Evolutionary conservation across 1,140 invertebrate genomes (phyloP), one percentile per base, ranked within the genome.

Genomic region (Neelides sp.): DNA sequence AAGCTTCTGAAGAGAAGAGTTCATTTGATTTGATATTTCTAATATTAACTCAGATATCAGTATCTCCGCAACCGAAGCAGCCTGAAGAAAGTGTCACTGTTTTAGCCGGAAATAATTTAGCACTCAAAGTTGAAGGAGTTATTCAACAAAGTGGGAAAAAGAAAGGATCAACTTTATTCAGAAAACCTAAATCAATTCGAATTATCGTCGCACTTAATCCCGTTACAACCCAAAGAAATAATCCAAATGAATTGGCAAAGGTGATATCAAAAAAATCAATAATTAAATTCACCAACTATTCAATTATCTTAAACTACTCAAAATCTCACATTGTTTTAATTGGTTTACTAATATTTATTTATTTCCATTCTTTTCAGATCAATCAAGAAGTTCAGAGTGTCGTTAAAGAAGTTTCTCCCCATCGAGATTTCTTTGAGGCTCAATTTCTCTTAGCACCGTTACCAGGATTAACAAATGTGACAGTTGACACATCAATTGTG

Each of bases 111-210:
- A 82, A 80, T 43, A 79, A 85, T 50, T 69, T 91, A 17, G 82
- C 84, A 1, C 71, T 91, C 1, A 88, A 87, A 69, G 82, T 91
- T 1, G 87, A 91, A 67, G 87, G 87, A 7, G 83, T 91, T 10
- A 75, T 90, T 43, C 77, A 84, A 62, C 82, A 87, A 35, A 54
- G 27, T 32, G 43, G 53, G 4, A 26, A 35, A 13, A 27, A 50
- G 35, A 22, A 36, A 15, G 42, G 23, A 4, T 32, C 40, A 19
- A 3, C 39, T 10, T 35, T 63, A 46, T 59, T 58, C 52, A 27
- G 62, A 40, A 45, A 50, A 55, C 47, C 63, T 36, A 61, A 63
- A 57, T 58, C 58, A 26, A 63, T 65, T 48, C 51, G 61, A 12
- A 61, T 65, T 8, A 64, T 59, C 12, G 55, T 65, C 5, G 44